Base-by-base conservation (phyloP, 2,113 vertebrate genomes). In the Phyllostomus hastatus region DNA sequence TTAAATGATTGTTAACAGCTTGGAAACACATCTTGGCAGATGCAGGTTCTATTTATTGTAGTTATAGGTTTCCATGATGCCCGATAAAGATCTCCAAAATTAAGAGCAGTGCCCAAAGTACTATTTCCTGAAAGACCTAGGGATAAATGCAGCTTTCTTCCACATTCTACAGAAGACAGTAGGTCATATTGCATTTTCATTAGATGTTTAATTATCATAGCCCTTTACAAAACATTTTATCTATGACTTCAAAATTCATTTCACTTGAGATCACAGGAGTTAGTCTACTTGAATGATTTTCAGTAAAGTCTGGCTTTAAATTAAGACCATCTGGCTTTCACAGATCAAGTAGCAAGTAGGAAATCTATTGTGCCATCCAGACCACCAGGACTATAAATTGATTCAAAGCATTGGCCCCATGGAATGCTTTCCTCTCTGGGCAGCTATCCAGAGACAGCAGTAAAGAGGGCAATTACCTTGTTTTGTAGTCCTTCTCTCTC, bases 201-300 rank as follows among this genome's bases (percentile, higher is more conserved):
- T 78, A 97, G 66, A 57, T 96, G 64, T 88, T 97, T 97, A 97
- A 96, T 98, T 98, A 95, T 38, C 43, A 46, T 54, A 33, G 81
- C 83, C 84, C n/a, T 93, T 91, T 67, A 96, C 93, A 54, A 96
- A 98, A 88, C 28, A 52, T 14, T 92, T 98, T 97, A 48, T 93
- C 79, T 90, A 28, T 20, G 76, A 92, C 20, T 79, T 97, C 59
- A 31, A 95, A 91, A 96, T 97, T 96, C 88, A 90, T 96, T 98
- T 72, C 20, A 33, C 79, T 96, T 90, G 69, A 8, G 41, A 35
- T 57, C 92, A 83, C 92, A 33, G 46, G 78, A 92, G 50, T 94
- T 54, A 88, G 24, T 97, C 94, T 89, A 90, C 91, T 38, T 52
- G 66, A 98, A 96, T 28, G 33, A 96, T 94, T 97, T 98, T 95